Evolutionary conservation across 2,797 vertebrate species (phyloP), one percentile per base, ranked within the genome.

Genomic region (Malurus splendens): DNA sequence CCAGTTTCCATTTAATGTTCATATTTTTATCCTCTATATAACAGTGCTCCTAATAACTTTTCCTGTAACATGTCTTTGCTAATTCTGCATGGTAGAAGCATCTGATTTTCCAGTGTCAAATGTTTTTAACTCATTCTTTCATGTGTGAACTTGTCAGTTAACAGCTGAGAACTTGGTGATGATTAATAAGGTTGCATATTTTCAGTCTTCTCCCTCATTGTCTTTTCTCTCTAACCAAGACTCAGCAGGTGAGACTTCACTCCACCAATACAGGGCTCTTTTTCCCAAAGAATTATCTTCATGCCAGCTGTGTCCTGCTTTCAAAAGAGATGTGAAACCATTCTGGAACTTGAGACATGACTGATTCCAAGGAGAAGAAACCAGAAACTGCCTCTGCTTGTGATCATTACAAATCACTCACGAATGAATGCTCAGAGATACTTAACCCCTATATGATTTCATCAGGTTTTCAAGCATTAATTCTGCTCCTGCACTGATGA

Each of bases 361-460:
- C 41, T 41, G 50, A 92, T 83, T 92, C 73, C 70, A 86, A 85
- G 81, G 75, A 91, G 82, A 64, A 84, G 73, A 89, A 92, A 61
- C 41, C 59, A 94, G 73, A 80, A 91, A 32, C 51, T 82, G 36
- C 33, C 30, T 86, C 48, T 91, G 25, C 59, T 81, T 83, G n/a
- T 74, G 56, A 44, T 89, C 70, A 38, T 87, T 90, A 57, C 70
- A 60, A 85, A 73, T 90, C 80, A 54, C 27, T 81, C 30, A 32
- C 25, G 52, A 88, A 80, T 85, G n/a, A 89, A 87, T 38, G 13
- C 89, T 78, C 7, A 0, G 70, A 78, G 52, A 62, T 75, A 42
- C n/a, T 94, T 89, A 89, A 87, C 64, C 80, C 23, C 78, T 47
- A 2, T 56, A 57, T 54, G 61, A 71, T 66, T 92, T 90, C 41